Conservation (phyloP, 2,797 vertebrate genomes). For the Carcharodon carcharias region DNA sequence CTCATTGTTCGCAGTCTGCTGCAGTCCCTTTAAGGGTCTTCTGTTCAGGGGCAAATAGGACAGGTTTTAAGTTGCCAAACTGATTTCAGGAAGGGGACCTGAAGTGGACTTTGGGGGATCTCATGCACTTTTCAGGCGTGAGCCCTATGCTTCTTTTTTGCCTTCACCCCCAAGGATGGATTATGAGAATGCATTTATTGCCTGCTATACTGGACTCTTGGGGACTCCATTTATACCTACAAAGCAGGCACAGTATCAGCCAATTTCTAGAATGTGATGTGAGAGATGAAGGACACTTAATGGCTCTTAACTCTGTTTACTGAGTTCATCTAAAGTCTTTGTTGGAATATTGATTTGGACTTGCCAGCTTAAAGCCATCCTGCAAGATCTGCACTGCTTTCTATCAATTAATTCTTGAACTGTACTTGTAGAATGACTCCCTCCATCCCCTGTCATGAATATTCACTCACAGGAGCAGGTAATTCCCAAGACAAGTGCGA, state of each 20-base stretch:
- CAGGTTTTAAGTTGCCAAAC: not conserved
- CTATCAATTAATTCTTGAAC: not conserved
- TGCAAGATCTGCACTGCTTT: not conserved
- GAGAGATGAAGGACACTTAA: not conserved
- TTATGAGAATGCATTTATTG: too few relatives aligned
- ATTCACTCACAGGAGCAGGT: not conserved
- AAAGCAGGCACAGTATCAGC: not conserved
- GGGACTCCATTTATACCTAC: not conserved
- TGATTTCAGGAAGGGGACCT: not conserved
- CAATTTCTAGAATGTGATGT: not conserved
- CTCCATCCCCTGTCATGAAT: not conserved
- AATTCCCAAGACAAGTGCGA: not conserved
- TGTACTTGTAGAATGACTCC: not conserved
- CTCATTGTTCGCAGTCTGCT: too few relatives aligned
- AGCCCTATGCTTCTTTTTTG: too few relatives aligned
- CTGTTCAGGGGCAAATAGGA: too few relatives aligned
- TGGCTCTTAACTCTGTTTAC: not conserved
- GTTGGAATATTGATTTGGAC: not conserved
- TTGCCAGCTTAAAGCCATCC: not conserved
- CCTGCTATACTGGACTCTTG: not conserved
- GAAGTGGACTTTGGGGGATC: too few relatives aligned
- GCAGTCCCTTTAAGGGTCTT: not conserved
- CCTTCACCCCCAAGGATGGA: too few relatives aligned
- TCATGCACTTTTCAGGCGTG: too few relatives aligned
- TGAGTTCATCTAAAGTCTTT: not conserved